Percentiles rank a stretch among this genome's conserved stretches.
Evolutionary conservation across 1,140 invertebrate species (phyloP).

Genomic region (Bombus ignitus): DNA sequence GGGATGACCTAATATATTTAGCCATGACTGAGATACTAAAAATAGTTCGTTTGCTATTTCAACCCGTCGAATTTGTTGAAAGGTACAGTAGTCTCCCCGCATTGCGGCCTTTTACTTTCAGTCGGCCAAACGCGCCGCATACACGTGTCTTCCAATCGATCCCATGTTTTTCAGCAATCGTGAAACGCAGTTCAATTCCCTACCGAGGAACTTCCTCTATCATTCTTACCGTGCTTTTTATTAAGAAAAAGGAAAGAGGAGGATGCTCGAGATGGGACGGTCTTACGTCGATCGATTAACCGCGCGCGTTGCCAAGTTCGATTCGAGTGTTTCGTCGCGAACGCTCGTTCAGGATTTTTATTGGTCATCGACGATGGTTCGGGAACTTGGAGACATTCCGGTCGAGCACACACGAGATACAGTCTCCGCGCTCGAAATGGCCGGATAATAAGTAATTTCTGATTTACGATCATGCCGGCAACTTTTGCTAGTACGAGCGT

Average conservation of each 20-base stretch:
- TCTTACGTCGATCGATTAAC: slow-evolving; percentile 21
- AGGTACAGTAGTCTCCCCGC: slow-evolving; percentile 34
- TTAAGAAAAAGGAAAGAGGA: background rate
- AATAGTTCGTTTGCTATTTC: too few relatives aligned
- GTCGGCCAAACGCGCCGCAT: slow-evolving; percentile 38
- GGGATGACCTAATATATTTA: too few relatives aligned
- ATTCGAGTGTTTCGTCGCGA: background rate
- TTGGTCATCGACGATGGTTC: background rate
- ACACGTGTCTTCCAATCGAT: slow-evolving; percentile 42
- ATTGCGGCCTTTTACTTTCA: slow-evolving; percentile 56
- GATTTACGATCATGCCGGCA: background rate
- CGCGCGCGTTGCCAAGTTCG: background rate
- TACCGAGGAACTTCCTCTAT: background rate
- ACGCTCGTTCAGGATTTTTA: background rate
- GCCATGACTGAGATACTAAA: too few relatives aligned
- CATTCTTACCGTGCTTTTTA: too few relatives aligned
- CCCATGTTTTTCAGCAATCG: slow-evolving; percentile 28
- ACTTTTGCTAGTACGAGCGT: background rate
- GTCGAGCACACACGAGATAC: background rate
- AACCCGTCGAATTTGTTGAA: background rate
- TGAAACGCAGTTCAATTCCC: slow-evolving; percentile 11
- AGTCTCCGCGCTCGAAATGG: too few relatives aligned
- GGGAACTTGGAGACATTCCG: background rate
- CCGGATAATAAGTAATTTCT: background rate
- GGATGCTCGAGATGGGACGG: background rate